Evolutionary conservation across 2,797 vertebrate genomes (phyloP), one percentile per base, ranked within the genome.

Genomic region (Crenichthys baileyi): DNA sequence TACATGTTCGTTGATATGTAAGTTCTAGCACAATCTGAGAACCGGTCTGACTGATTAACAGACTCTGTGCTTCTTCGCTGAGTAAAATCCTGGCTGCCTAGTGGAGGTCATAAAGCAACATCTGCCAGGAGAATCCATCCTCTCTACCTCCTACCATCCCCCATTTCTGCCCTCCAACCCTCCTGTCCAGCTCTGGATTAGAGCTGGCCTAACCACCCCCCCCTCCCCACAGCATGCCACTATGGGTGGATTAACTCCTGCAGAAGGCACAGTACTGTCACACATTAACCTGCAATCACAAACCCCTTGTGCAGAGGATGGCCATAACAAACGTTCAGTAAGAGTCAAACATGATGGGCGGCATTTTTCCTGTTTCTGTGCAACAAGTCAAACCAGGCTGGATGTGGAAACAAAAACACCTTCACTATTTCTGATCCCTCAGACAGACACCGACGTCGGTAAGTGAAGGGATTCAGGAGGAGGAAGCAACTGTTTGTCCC

Each of bases 121-220:
- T 94, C 92, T 93, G 92, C 73, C 88, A 79, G 79, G 67, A 24
- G 74, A 9, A 55, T 79, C 50, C 83, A 72, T 70, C 78, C 76
- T 55, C 50, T 13, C 72, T 70, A 46, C 85, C 65, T 77, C 18
- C 74, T 77, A 58, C 81, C 87, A 56, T 70, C 83, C 86, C 31
- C 20, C 26, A 36, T 20, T 24, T 3, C 61, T 29, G 7, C 26
- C 50, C 44, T 50, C 50, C 70, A 41, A 58, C 46, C 18, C 73
- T 78, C 61, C 80, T 76, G 85, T 83, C 86, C 93, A 86, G 79
- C 72, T 79, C 76, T 83, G 93, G 92, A 95, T 94, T 94, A 95
- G 78, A 81, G 87, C 80, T 61, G 55, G 79, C 75, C 85, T 83
- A 91, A 87, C 0, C 67, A 70, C 70, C 73, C 51, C 31, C 41